Conservation (phyloP, 2,113 vertebrate species). For the Pseudorhombus dupliciocellatus region DNA sequence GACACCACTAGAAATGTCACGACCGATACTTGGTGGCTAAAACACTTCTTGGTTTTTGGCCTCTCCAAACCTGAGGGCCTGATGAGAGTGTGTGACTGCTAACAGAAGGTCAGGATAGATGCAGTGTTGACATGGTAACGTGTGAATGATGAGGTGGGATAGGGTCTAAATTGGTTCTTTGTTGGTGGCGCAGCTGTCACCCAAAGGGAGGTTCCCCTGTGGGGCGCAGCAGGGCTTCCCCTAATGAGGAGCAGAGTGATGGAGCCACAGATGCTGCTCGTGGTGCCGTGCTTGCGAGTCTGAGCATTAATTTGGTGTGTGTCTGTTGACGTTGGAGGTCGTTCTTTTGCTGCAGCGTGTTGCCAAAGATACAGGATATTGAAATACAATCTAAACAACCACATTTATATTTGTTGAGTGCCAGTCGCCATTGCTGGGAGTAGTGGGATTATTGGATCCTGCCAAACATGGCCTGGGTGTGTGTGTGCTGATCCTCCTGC, state of each 20-base stretch:
- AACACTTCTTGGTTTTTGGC: slow-evolving; percentile 20
- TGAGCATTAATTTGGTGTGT: slow-evolving; percentile 24
- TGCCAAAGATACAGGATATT: neutral
- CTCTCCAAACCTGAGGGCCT: slow-evolving; percentile 30
- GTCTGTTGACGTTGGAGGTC: slow-evolving; percentile 5
- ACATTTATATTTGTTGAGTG: slow-evolving; percentile 23
- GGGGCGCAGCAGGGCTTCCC: slow-evolving; percentile 65
- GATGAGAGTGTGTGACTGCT: slow-evolving; percentile 54
- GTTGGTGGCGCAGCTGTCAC: slow-evolving; percentile 78
- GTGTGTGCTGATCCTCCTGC: slow-evolving; percentile 49
- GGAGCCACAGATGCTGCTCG: slow-evolving; percentile 60
- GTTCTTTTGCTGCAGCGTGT: neutral
- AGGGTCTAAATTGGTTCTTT: slow-evolving; percentile 78
- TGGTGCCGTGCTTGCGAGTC: slow-evolving; percentile 2
- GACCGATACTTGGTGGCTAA: neutral
- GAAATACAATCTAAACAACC: slow-evolving; percentile 33
- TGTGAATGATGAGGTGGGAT: slow-evolving; percentile 66
- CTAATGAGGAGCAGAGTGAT: slow-evolving; percentile 74
- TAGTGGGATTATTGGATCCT: slow-evolving; percentile 73
- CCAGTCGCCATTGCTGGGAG: slow-evolving; percentile 59
- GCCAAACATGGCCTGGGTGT: slow-evolving; percentile 60
- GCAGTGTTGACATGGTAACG: slow-evolving; percentile 72
- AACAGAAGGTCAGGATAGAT: slow-evolving; percentile 67
- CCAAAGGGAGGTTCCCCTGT: slow-evolving; percentile 63
- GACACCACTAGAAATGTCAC: no score